Percentiles rank a stretch among this genome's conserved stretches.
phyloP scores from a whole-genome alignment of 2,888 invertebrate species.

The Acanthopleura granulata region DNA sequence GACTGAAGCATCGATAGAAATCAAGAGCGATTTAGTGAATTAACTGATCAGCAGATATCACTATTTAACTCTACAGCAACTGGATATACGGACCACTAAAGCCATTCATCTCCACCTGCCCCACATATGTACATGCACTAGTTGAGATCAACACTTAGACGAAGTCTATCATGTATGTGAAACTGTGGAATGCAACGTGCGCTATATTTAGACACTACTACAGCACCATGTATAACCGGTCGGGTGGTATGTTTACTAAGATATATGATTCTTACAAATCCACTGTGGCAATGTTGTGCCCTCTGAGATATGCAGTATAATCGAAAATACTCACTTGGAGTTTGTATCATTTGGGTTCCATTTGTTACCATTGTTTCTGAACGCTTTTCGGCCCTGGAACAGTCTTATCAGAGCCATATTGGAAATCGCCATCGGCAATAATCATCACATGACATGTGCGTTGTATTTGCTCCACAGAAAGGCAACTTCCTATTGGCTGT shows the following conservation, averaged over 20 bases:
- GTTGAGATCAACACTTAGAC: no score
- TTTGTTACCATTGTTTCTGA: slow-evolving; percentile 27
- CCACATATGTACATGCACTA: no score
- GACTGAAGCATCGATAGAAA: no score
- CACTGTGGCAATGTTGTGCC: not conserved
- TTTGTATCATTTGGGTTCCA: slow-evolving; percentile 27
- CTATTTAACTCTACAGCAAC: no score
- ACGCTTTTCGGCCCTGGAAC: slow-evolving; percentile 29
- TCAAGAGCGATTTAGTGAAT: no score
- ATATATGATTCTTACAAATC: no score
- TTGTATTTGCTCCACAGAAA: not conserved
- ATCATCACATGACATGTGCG: slow-evolving; percentile 11
- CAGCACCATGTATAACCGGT: not conserved
- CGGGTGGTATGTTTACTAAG: not conserved
- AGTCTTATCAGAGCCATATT: slow-evolving; percentile 39
- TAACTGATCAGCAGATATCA: no score
- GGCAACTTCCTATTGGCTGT: not conserved
- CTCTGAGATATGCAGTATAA: not conserved
- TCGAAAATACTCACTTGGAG: slow-evolving; percentile 30
- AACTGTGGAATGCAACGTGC: not conserved
- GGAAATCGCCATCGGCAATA: not conserved
- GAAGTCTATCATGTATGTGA: no score
- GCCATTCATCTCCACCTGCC: no score
- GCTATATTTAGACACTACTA: not conserved
- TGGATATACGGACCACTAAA: no score